phyloP scores from a whole-genome alignment of 1,140 invertebrate genomes.

The Trinorchestia longiramus region DNA sequence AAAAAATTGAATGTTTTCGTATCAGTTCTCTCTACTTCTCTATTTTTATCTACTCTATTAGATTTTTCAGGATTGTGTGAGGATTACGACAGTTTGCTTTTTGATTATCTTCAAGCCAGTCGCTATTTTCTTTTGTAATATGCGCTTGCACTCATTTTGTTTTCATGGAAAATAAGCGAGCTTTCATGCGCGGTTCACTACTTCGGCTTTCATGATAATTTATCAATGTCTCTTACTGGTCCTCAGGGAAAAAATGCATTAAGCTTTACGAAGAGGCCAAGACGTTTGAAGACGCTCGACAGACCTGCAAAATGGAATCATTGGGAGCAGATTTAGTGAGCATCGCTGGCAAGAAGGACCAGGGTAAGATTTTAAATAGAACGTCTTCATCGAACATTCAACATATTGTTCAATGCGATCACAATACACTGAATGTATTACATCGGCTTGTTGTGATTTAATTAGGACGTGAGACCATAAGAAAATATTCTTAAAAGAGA shows the following conservation, averaged over 20 bases:
- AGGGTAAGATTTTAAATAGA: not conserved
- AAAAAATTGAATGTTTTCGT: no score
- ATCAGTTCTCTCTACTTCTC: no score
- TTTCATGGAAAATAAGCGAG: no score
- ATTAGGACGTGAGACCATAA: not conserved
- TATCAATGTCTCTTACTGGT: not conserved
- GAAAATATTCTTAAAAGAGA: not conserved
- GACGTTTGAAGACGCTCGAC: not conserved
- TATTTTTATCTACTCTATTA: no score
- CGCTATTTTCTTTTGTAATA: no score
- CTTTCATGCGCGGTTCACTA: not conserved
- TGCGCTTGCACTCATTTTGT: no score
- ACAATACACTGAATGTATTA: not conserved
- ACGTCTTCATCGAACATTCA: not conserved
- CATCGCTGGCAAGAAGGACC: not conserved
- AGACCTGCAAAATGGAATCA: not conserved
- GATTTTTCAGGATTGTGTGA: no score
- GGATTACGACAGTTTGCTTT: no score
- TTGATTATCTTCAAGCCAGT: no score
- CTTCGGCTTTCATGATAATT: not conserved
- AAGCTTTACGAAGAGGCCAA: not conserved
- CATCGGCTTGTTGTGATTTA: not conserved
- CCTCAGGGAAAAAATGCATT: slow-evolving; percentile 23
- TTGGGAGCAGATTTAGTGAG: not conserved
- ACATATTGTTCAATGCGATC: not conserved